Conservation (phyloP, 2,113 vertebrate species). For the Tamias sibiricus region DNA sequence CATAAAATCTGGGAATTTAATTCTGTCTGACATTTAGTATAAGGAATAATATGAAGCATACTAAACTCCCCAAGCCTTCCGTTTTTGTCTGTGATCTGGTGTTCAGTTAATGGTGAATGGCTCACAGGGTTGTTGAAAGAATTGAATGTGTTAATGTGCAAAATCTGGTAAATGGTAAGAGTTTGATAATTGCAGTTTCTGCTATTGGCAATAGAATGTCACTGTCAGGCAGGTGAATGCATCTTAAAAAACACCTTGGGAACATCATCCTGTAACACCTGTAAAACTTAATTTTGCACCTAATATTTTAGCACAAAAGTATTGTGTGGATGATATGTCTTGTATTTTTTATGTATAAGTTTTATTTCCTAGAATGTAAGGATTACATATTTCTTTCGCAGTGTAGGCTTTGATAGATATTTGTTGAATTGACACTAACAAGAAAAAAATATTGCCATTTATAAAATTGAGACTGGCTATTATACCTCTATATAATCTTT, state of each 20-base stretch:
- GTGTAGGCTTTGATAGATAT: not conserved
- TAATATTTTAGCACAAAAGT: not conserved
- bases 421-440: slow-evolving; percentile 55
- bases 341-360: not conserved
- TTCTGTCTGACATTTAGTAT: not conserved
- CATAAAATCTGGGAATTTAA: not conserved
- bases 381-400: not conserved
- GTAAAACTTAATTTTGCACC: not conserved
- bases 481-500: not conserved
- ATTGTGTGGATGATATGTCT: not conserved
- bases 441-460: slow-evolving; percentile 21
- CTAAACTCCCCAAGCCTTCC: not conserved
- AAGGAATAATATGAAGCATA: not conserved
- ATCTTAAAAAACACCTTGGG: not conserved
- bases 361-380: not conserved
- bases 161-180: not conserved
- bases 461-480: slow-evolving; percentile 16
- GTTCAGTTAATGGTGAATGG: not conserved
- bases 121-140: not conserved
- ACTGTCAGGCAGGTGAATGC: not conserved
- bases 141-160: not conserved
- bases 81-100: not conserved
- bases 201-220: not conserved
- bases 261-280: not conserved
- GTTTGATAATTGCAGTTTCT: not conserved